Evolutionary conservation across 2,888 invertebrate species (phyloP).

Genomic region (Leptinotarsa peninsularis): DNA sequence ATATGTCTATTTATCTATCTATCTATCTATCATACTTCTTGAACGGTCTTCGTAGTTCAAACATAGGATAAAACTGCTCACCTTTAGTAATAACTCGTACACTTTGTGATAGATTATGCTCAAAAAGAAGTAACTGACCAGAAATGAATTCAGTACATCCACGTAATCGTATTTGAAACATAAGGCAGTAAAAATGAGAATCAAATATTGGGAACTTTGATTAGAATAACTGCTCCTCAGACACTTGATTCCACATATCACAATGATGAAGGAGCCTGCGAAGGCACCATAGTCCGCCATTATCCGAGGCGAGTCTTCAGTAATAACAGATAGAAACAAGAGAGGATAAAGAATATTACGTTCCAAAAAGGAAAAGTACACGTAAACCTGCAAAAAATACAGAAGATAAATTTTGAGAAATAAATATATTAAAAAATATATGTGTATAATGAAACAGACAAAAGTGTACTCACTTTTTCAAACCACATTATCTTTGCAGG

Average conservation of each 20-base stretch:
- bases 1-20: too few relatives aligned
- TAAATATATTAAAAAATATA: neutral
- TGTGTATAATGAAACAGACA: neutral
- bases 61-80: constrained; percentile 58
- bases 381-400: constrained; percentile 74
- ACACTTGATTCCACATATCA: constrained; percentile 89
- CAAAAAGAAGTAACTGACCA: constrained; percentile 92
- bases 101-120: constrained; percentile 90
- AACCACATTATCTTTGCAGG: constrained; percentile 95
- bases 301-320: constrained; percentile 84
- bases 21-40: too few relatives aligned
- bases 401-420: constrained; percentile 22
- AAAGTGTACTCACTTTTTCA: constrained; percentile 75
- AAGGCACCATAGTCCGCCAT: constrained; percentile 82
- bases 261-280: constrained; percentile 84
- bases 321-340: constrained; percentile 88
- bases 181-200: constrained; percentile 89
- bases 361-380: constrained; percentile 90
- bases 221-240: constrained; percentile 92
- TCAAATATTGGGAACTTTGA: constrained; percentile 90
- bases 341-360: constrained; percentile 92
- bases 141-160: constrained; percentile 85
- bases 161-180: constrained; percentile 88
- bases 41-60: neutral
- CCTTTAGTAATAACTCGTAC: constrained; percentile 93